Evolutionary conservation across 2,797 vertebrate genomes (phyloP).

Genomic region (Aselliscus stoliczkanus): DNA sequence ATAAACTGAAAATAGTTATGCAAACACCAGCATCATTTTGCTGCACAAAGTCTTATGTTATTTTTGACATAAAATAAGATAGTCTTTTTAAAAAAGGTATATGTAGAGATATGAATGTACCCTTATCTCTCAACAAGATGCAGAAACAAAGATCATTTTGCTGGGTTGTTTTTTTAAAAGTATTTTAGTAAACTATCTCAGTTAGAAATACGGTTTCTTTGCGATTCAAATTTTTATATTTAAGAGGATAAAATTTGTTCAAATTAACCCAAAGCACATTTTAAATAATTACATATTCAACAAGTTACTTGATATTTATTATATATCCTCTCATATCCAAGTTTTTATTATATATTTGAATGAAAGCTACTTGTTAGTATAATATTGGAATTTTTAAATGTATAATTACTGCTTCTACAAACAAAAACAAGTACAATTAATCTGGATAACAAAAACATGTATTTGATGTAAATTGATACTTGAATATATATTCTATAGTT

Average conservation of each 20-base stretch:
- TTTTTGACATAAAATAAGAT: neutral
- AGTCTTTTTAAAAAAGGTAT: neutral
- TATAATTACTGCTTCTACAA: neutral
- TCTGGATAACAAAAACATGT: neutral
- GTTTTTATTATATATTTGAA: neutral
- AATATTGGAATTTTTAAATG: neutral
- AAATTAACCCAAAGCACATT: neutral
- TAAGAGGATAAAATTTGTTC: neutral
- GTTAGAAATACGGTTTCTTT: neutral
- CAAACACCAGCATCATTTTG: neutral
- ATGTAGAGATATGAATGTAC: neutral
- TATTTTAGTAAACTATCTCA: neutral
- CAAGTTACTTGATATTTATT: constrained; percentile 3
- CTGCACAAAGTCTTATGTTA: neutral
- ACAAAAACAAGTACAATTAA: neutral
- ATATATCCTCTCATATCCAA: neutral
- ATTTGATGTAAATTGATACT: neutral
- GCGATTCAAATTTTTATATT: neutral
- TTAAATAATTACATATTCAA: constrained; percentile 24
- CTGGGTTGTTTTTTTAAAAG: neutral
- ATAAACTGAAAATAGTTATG: neutral
- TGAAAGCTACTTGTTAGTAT: neutral
- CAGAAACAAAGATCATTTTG: neutral
- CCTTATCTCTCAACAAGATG: neutral
- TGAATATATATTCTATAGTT: neutral